A percentile compares a stretch with the other conserved stretches of the same genome.
phyloP scores from a whole-genome alignment of 2,113 vertebrate species.

The Melanotaenia duboulayi region DNA sequence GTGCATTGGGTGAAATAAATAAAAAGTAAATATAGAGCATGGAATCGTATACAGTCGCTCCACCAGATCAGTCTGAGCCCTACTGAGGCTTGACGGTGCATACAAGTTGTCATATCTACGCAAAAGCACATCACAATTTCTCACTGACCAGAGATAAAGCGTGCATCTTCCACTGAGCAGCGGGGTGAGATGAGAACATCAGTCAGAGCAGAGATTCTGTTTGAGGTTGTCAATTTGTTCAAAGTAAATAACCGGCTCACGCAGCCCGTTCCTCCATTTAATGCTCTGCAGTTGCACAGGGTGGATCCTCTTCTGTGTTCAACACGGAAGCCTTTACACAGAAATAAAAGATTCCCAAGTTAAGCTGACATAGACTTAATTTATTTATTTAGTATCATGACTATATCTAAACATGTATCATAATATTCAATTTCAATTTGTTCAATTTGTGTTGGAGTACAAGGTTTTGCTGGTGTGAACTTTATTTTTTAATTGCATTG shows the following conservation, averaged over 20 bases:
- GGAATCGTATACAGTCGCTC: conserved; percentile 34
- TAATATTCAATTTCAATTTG: no score
- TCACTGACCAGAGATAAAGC: conserved; percentile 51
- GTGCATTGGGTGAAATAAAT: conserved; percentile 16
- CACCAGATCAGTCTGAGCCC: conserved; percentile 29
- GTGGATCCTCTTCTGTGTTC: neutral
- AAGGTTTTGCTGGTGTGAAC: no score
- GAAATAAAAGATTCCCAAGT: neutral
- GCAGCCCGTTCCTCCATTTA: conserved; percentile 12
- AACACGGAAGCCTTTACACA: neutral
- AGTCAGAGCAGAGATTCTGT: conserved; percentile 45
- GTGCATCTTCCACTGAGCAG: conserved; percentile 39
- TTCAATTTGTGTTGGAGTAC: no score
- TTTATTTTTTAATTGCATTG: no score
- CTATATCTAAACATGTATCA: no score
- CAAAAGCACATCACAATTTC: conserved; percentile 44
- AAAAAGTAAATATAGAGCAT: conserved; percentile 3
- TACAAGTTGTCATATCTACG: conserved; percentile 44
- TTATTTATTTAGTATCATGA: no score
- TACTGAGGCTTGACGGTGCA: conserved; percentile 34
- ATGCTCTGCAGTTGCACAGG: conserved; percentile 9
- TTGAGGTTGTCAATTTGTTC: conserved; percentile 53
- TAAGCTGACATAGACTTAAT: no score
- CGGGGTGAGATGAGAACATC: conserved; percentile 56
- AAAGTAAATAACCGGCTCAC: conserved; percentile 43